phyloP scores from a whole-genome alignment of 1,140 invertebrate species.

The Lepidurus packardi region DNA sequence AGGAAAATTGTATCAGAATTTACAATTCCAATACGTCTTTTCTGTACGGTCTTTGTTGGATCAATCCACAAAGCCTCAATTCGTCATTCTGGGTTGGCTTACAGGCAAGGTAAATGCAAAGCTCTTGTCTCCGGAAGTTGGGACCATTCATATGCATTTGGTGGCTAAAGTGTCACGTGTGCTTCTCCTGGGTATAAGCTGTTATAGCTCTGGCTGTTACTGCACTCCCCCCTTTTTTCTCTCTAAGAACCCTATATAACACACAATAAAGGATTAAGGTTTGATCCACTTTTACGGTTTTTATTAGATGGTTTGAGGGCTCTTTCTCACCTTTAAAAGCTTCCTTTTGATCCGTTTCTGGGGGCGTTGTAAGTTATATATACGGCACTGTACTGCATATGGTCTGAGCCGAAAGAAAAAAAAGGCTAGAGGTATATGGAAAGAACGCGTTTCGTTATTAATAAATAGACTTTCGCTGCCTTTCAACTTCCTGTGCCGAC shows the following conservation, averaged over 20 bases:
- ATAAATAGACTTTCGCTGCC: slow-evolving; percentile 1
- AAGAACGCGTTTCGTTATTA: background rate
- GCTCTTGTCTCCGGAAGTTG: background rate
- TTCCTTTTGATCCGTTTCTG: background rate
- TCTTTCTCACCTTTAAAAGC: background rate
- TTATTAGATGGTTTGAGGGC: background rate
- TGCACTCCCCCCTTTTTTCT: background rate
- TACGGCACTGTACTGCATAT: no score
- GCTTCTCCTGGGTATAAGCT: background rate
- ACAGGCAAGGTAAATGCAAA: background rate
- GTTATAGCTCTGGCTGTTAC: background rate
- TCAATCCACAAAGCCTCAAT: background rate
- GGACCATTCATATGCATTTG: slow-evolving; percentile 12
- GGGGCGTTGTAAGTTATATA: background rate
- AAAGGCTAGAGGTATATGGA: background rate
- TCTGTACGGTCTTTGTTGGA: no score
- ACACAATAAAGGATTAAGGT: slow-evolving; percentile 3
- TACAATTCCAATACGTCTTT: no score
- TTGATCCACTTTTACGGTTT: slow-evolving; percentile 6
- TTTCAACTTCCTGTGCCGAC: background rate
- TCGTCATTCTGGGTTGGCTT: background rate
- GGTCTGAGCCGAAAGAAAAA: background rate
- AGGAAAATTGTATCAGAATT: no score
- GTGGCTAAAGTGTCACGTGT: background rate
- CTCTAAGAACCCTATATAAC: background rate